These are phyloP conservation scores for Takifugu ocellatus DNA, from an alignment of 2,797 vertebrate species.

Conservation along the genomic window DNA sequence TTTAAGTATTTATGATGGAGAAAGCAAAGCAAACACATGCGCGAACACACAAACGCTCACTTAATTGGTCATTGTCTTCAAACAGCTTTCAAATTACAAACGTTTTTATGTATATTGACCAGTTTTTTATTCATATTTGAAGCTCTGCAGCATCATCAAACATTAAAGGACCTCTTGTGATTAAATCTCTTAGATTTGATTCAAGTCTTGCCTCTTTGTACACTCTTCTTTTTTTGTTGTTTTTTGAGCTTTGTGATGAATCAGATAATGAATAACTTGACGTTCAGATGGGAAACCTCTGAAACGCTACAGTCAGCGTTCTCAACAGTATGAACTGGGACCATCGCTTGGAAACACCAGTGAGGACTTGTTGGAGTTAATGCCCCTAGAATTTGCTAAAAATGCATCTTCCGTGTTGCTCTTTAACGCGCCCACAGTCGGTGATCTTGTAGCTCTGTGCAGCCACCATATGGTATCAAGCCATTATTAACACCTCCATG, in stretches of 20 bases:
- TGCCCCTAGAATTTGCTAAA: too few relatives aligned
- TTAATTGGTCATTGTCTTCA: slow-evolving; percentile 27
- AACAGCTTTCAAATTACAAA: slow-evolving; percentile 26
- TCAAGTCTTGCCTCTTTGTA: slow-evolving; percentile 48
- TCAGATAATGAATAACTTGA: slow-evolving; percentile 34
- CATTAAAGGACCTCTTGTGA: slow-evolving; percentile 30
- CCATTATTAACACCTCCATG: neutral
- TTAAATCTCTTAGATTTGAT: slow-evolving; percentile 42
- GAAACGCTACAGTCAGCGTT: neutral
- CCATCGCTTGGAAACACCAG: neutral
- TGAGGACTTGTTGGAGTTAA: too few relatives aligned
- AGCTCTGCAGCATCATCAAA: slow-evolving; percentile 28
- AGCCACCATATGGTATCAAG: neutral
- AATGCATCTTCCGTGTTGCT: too few relatives aligned
- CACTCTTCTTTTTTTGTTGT: slow-evolving; percentile 25
- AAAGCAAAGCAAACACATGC: slow-evolving; percentile 52
- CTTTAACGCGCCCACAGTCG: too few relatives aligned
- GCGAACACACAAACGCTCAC: slow-evolving; percentile 14
- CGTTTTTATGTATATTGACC: slow-evolving; percentile 43
- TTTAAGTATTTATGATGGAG: slow-evolving; percentile 40
- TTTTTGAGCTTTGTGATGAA: slow-evolving; percentile 40
- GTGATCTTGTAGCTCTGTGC: too few relatives aligned
- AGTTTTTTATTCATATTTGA: slow-evolving; percentile 43
- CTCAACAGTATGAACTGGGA: neutral
- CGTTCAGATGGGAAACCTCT: slow-evolving; percentile 14